Evolutionary conservation across 1,140 invertebrate species (phyloP).

Genomic region (Drosophila melanogaster): Release_6_plus_ISO1_MT NC_004354.4:5542001-5542500

Average conservation of each 20-base stretch:
- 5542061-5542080: slow-evolving; percentile 70
- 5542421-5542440: slow-evolving; percentile 84
- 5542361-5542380: slow-evolving; percentile 65
- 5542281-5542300: slow-evolving; percentile 63
- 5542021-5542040: background rate
- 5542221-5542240: slow-evolving; percentile 71
- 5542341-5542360: slow-evolving; percentile 12
- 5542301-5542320: slow-evolving; percentile 77
- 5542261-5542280: slow-evolving; percentile 83
- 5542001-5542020: background rate
- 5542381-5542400: slow-evolving; percentile 82
- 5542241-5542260: slow-evolving; percentile 79
- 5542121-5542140: background rate
- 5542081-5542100: slow-evolving; percentile 60
- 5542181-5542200: slow-evolving; percentile 5
- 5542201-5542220: slow-evolving; percentile 51
- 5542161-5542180: background rate
- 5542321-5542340: slow-evolving; percentile 15
- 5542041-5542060: slow-evolving; percentile 63
- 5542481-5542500: slow-evolving; percentile 2
- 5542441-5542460: slow-evolving; percentile 83
- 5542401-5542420: slow-evolving; percentile 84
- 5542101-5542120: slow-evolving; percentile 69
- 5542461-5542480: slow-evolving; percentile 67
- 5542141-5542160: background rate